Base-by-base conservation (phyloP, 2,888 invertebrate genomes). In the Ormia ochracea region DNA sequence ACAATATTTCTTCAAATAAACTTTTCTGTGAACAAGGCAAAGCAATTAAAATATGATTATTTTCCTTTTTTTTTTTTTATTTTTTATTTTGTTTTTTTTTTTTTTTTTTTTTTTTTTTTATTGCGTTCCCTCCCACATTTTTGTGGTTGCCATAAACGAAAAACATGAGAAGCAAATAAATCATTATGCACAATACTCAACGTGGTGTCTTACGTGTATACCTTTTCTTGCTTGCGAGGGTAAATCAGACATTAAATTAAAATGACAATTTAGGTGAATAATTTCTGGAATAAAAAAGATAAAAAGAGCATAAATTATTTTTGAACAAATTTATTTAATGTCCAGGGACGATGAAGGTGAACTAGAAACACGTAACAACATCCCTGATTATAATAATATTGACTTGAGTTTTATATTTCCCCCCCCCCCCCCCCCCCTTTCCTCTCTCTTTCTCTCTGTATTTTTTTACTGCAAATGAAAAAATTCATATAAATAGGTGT, bases 11-110 rank as follows among this genome's bases (percentile, higher is more conserved):
- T 38, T 17, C 5, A 31, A 41, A 7, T 4, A 61, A 68, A 61
- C 63, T 65, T 77, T 83, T 87, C 84, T 85, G 83, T 83, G 84
- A 85, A 84, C 84, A 84, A 85, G 85, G 85, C 85, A 86, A 87
- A 86, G 86, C 86, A 86, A 86, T 86, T 86, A 86, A 86, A 87
- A 86, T 86, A 86, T 87, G 85, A 87, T 86, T 85, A 84, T 85
- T 73, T 63, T 72, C n/a, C 10, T 43, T 9, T 12, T 19, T n/a
- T n/a, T n/a, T n/a, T n/a, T n/a, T n/a, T n/a, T n/a, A n/a, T n/a
- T n/a, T n/a, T n/a, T n/a, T n/a, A n/a, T n/a, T n/a, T n/a, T n/a
- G n/a, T n/a, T n/a, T n/a, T n/a, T n/a, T n/a, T n/a, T n/a, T n/a
- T n/a, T n/a, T n/a, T n/a, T n/a, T n/a, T n/a, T n/a, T n/a, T n/a